A percentile compares a stretch with the other conserved stretches of the same genome.
Evolutionary conservation across 2,113 vertebrate genomes (phyloP).

Genomic region (Butorides virescens): DNA sequence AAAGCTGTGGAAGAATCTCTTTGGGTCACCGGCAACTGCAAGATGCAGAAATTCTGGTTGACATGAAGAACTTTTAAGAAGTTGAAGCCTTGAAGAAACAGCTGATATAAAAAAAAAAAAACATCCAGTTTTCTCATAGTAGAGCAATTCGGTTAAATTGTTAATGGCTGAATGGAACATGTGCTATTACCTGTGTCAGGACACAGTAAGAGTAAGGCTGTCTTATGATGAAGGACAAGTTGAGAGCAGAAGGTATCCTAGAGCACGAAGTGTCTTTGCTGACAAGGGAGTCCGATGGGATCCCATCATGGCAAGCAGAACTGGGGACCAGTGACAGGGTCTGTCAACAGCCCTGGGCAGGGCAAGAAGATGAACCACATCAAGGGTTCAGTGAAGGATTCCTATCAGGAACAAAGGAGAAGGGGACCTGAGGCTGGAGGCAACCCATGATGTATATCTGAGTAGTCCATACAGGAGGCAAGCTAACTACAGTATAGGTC

Average conservation of each 20-base stretch:
- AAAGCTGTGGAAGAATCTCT: not conserved
- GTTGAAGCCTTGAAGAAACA: not conserved
- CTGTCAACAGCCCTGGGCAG: not conserved
- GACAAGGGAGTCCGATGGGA: not conserved
- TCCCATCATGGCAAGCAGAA: not conserved
- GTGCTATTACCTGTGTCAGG: not conserved
- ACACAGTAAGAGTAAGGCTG: not conserved
- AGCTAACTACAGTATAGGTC: not conserved
- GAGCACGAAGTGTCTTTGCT: not conserved
- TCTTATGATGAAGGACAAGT: not conserved
- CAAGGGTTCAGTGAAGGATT: not conserved
- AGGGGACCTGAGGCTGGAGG: not conserved
- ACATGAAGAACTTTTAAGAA: not conserved
- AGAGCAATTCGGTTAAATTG: not conserved
- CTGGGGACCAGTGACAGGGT: not conserved
- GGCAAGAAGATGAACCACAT: accelerated
- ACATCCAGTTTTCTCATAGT: not conserved
- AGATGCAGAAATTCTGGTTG: not conserved
- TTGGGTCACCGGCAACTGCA: not conserved
- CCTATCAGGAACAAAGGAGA: not conserved
- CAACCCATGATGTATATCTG: not conserved
- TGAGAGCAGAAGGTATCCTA: not conserved
- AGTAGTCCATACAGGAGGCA: accelerated
- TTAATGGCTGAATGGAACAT: not conserved
- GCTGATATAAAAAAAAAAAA: not conserved